Evolutionary conservation across 2,113 vertebrate genomes (phyloP).

Genomic region (Sinocyclocheilus maitianheensis): DNA sequence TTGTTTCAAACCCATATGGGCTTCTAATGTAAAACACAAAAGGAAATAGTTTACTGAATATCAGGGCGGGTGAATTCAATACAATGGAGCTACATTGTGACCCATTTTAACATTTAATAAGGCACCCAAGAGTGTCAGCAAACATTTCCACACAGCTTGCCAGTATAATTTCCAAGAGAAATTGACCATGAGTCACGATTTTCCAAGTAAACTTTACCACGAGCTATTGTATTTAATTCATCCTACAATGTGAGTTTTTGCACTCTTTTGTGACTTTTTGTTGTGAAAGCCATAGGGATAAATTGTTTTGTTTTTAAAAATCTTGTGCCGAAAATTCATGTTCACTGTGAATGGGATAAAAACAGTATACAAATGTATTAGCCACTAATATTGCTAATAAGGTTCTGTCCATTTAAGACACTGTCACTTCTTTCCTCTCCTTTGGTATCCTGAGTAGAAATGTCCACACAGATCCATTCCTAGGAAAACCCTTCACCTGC

Average conservation of each 20-base stretch:
- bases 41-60: not conserved
- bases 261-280: no score
- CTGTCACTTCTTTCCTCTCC: slow-evolving; percentile 40
- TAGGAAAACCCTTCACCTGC: slow-evolving; percentile 84
- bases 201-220: not conserved
- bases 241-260: not conserved
- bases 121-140: not conserved
- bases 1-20: not conserved
- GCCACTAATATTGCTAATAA: not conserved
- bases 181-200: slow-evolving; percentile 6
- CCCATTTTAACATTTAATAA: not conserved
- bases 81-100: not conserved
- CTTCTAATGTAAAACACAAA: not conserved
- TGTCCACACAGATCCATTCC: slow-evolving; percentile 87
- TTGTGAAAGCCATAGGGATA: not conserved
- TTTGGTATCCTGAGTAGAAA: slow-evolving; percentile 86
- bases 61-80: not conserved
- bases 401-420: not conserved
- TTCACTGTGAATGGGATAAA: not conserved
- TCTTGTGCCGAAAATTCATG: not conserved
- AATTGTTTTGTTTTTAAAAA: not conserved
- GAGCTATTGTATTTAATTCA: not conserved
- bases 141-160: not conserved
- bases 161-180: not conserved
- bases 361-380: not conserved